Base-by-base conservation (phyloP, 2,888 invertebrate species). In the Pegoplata infirma region DNA sequence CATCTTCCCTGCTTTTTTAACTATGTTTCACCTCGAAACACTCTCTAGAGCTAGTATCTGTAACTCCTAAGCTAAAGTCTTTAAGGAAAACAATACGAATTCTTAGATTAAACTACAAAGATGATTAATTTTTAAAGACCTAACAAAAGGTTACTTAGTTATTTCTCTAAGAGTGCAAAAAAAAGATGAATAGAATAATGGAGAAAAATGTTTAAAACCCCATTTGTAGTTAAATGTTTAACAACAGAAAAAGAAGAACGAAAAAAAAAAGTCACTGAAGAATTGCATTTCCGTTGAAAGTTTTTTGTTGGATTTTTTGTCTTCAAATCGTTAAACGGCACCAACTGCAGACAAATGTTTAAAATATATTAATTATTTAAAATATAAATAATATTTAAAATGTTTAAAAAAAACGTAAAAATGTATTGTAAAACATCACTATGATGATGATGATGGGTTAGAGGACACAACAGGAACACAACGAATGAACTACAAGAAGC, bases 201-300 rank as follows among this genome's bases (percentile, higher is more conserved):
- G n/a, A 3, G 28, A 23, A 46, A 28, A 19, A 53, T 49, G 58
- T 44, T 64, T 61, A 44, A 58, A 58, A 44, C 8, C 56, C 47
- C 59, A 69, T 78, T 74, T 69, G 69, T 25, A 64, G 73, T 53
- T 53, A 72, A 78, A 64, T 44, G 55, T 23, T 71, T 23, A 53
- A 44, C 51, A 40, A 16, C 4, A 25, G 10, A 19, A 46, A 32
- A 32, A 32, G 12, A 32, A 32, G n/a, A n/a, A n/a, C n/a, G n/a
- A 28, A 28, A 28, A 28, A 36, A 36, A 23, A 58, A 28, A 66
- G 49, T 51, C 44, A 32, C 56, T 51, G 17, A 66, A 63, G 68
- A 73, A 64, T 63, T 61, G 69, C 74, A 74, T 79, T 79, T 79
- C 74, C 74, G 66, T 61, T 75, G 55, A 61, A 66, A 49, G 12